Conservation (phyloP, 1,140 invertebrate genomes). For the Sitobion miscanthi region DNA sequence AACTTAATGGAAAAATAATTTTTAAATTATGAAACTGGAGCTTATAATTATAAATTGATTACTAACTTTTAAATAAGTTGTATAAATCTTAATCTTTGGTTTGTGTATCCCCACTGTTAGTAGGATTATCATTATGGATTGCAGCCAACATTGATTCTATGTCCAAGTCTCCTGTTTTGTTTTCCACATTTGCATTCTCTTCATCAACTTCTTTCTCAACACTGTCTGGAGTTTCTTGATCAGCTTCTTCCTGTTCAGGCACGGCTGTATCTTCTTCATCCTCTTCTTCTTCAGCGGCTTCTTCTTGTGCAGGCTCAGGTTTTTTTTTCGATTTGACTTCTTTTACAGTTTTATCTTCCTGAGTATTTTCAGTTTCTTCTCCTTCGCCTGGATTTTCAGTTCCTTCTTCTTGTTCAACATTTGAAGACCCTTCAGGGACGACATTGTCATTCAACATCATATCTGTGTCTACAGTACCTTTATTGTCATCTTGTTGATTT, state of each 20-base stretch:
- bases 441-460: slow-evolving; percentile 46
- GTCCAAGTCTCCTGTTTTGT: slow-evolving; percentile 46
- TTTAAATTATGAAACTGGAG: background rate
- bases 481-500: background rate
- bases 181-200: background rate
- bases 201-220: slow-evolving; percentile 2
- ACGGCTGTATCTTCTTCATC: background rate
- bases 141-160: slow-evolving; percentile 58
- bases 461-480: background rate
- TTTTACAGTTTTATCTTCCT: background rate
- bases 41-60: background rate
- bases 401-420: background rate
- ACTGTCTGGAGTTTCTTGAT: background rate
- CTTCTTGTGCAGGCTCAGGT: background rate
- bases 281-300: background rate
- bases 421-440: background rate
- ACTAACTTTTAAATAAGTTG: background rate
- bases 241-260: background rate
- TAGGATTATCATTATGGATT: slow-evolving; percentile 57
- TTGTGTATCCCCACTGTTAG: background rate
- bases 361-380: slow-evolving; percentile 6
- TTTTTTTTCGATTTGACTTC: background rate
- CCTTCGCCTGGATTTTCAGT: background rate
- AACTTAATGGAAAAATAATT: background rate
- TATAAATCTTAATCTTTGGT: background rate